Conservation (phyloP, 2,888 invertebrate genomes). For the Digitonthophagus gazella region DNA sequence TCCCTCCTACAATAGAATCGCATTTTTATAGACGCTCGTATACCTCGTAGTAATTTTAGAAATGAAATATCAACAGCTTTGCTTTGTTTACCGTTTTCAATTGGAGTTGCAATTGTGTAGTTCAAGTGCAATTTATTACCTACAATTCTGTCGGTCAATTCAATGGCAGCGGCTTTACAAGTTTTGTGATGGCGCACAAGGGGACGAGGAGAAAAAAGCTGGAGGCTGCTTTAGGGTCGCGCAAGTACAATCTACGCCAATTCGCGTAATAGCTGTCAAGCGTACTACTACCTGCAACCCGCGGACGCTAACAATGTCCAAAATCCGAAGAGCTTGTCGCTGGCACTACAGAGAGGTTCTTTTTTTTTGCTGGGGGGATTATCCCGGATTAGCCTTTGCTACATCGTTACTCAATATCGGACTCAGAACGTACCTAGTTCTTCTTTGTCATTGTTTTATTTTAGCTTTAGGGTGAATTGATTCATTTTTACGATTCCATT, state of each 20-base stretch:
- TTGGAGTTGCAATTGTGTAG: background rate
- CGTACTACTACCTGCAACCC: slow-evolving; percentile 25
- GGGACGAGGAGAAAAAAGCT: no score
- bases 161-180: no score
- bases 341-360: slow-evolving; percentile 31
- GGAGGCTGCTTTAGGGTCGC: background rate
- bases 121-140: background rate
- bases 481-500: no score
- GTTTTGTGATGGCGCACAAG: background rate
- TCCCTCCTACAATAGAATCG: background rate
- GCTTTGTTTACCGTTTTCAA: background rate
- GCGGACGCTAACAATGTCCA: slow-evolving; percentile 35
- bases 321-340: slow-evolving; percentile 36
- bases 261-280: slow-evolving; percentile 32
- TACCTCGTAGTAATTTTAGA: background rate
- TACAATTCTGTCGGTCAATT: no score
- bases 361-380: slow-evolving; percentile 34
- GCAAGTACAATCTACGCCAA: background rate
- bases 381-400: slow-evolving; percentile 39
- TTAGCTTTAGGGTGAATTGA: no score
- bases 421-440: slow-evolving; percentile 17
- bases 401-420: slow-evolving; percentile 41
- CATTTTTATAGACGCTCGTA: background rate
- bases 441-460: background rate
- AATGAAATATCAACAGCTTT: background rate